phyloP scores from a whole-genome alignment of 92 coral and sea anemone genomes.

The Anthopleura xanthogrammica region DNA sequence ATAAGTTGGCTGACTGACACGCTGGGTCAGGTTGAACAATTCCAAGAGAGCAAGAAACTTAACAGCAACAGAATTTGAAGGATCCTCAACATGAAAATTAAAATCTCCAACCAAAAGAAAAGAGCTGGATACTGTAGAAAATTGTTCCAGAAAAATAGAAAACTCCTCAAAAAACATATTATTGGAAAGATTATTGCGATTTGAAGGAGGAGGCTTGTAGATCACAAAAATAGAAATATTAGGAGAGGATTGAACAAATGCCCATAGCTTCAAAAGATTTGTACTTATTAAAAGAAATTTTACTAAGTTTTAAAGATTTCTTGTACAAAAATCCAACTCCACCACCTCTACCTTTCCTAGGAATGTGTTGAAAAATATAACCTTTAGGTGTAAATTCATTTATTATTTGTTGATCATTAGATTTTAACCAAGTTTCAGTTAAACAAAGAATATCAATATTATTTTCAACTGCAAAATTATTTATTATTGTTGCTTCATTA shows the following conservation, averaged over 20 bases:
- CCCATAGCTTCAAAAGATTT: no score
- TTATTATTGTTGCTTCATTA: not conserved
- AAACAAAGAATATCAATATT: constrained; percentile 6
- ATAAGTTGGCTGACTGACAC: constrained; percentile 16
- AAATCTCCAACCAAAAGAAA: not conserved
- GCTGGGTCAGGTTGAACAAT: not conserved
- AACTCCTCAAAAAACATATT: constrained; percentile 9
- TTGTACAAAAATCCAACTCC: constrained; percentile 18
- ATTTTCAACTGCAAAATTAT: not conserved
- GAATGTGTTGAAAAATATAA: constrained; percentile 3
- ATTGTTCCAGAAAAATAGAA: constrained; percentile 10
- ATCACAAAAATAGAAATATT: constrained; percentile 6
- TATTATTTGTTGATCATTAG: constrained; percentile 13
- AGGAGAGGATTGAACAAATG: not conserved
- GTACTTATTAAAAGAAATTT: not conserved
- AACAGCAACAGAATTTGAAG: constrained; percentile 11
- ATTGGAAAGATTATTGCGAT: constrained; percentile 6
- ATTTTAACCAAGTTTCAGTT: constrained; percentile 20
- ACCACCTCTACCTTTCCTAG: constrained; percentile 19
- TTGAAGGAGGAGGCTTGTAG: constrained; percentile 22
- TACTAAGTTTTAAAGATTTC: not conserved
- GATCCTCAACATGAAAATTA: no score
- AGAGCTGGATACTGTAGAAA: constrained; percentile 9
- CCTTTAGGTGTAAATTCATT: not conserved
- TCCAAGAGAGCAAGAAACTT: constrained; percentile 8